These are phyloP conservation scores for Acomys russatus DNA, from an alignment of 2,797 vertebrate genomes.

Conservation along the genomic window DNA sequence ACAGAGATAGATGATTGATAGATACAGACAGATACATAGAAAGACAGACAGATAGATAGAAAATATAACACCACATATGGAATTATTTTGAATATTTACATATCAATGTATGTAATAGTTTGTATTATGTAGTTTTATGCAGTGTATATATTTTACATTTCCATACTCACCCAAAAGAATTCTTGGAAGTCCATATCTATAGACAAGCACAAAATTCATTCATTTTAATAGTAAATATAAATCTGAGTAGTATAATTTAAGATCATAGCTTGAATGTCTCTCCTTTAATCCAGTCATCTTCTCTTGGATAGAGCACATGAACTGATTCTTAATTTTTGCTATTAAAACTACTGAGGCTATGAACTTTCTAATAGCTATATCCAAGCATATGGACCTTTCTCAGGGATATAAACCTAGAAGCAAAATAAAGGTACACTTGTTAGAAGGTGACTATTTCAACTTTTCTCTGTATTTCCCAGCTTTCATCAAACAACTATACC, in stretches of 20 bases:
- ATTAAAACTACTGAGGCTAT: background rate
- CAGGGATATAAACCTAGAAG: background rate
- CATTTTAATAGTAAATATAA: background rate
- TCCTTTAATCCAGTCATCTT: background rate
- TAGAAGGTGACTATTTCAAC: background rate
- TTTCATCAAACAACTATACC: background rate
- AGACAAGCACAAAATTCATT: background rate
- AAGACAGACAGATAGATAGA: background rate
- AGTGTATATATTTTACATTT: background rate
- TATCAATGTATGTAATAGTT: background rate
- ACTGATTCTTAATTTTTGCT: background rate
- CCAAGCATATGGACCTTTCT: background rate
- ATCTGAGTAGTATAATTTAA: background rate
- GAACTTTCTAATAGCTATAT: background rate
- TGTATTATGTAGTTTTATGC: background rate
- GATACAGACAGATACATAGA: background rate
- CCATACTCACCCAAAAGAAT: background rate
- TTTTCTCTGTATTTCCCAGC: background rate
- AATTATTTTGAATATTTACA: conserved; percentile 29
- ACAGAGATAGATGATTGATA: background rate
- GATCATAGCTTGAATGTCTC: background rate
- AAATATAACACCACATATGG: background rate
- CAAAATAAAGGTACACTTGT: background rate
- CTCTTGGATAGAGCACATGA: background rate
- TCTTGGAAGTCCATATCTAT: conserved; percentile 23